Percentiles rank a stretch among this genome's conserved stretches.
phyloP scores from a whole-genome alignment of 2,113 vertebrate species.

The Dryoscopus gambensis region DNA sequence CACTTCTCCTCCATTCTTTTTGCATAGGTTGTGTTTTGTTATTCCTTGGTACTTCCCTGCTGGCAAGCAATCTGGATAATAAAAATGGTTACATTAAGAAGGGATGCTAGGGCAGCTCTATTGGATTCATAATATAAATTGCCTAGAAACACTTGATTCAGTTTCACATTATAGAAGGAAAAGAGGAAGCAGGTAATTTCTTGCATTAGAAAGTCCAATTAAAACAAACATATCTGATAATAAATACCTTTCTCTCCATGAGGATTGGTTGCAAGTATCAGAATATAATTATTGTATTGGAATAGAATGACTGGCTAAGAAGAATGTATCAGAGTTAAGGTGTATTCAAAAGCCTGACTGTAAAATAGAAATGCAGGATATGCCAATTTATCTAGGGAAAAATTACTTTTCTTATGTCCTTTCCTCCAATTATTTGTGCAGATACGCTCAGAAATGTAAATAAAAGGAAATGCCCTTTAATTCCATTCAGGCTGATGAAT shows the following conservation, averaged over 20 bases:
- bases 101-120: neutral
- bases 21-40: neutral
- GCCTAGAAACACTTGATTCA: neutral
- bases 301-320: neutral
- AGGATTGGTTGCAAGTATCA: neutral
- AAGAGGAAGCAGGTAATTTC: neutral
- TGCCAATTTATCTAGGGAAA: neutral
- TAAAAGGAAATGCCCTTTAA: neutral
- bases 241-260: neutral
- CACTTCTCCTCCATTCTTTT: neutral
- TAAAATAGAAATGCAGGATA: neutral
- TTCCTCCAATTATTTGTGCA: neutral
- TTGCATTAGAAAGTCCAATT: neutral
- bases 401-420: neutral
- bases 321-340: neutral
- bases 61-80: neutral
- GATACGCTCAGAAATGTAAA: neutral
- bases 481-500: neutral
- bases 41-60: neutral
- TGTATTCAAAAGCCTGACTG: neutral
- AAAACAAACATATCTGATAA: neutral
- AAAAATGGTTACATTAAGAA: neutral
- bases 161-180: neutral
- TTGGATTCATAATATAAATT: neutral
- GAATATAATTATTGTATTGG: neutral